These are phyloP conservation scores for Cataglyphis rosenhaueri DNA, from an alignment of 2,888 invertebrate species.

Conservation along the genomic window DNA sequence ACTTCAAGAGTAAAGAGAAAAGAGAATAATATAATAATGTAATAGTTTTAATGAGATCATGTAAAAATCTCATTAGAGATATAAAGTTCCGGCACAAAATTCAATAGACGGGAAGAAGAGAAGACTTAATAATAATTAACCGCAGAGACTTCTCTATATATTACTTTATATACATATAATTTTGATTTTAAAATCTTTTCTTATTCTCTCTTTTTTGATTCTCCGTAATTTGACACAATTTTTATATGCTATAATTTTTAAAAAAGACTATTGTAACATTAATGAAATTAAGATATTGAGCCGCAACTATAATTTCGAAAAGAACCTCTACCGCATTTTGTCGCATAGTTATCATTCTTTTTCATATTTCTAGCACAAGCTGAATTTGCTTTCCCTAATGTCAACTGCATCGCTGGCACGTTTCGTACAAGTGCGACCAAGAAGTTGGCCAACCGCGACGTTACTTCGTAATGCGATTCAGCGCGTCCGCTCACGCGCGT, in stretches of 20 bases:
- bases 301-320: neutral
- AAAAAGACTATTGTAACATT: neutral
- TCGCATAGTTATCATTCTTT: neutral
- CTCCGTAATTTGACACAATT: neutral
- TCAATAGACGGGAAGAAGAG: neutral
- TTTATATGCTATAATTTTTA: no score
- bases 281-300: neutral
- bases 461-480: conserved; percentile 40
- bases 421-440: conserved; percentile 31
- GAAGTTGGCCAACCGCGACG: conserved; percentile 32
- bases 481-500: conserved; percentile 29
- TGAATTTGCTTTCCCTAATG: neutral
- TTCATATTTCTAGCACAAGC: neutral
- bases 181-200: conserved; percentile 9
- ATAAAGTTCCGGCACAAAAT: neutral
- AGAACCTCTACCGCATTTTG: neutral
- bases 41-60: conserved; percentile 18
- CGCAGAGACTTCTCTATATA: neutral
- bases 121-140: conserved; percentile 38
- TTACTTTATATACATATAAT: neutral
- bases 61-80: conserved; percentile 10
- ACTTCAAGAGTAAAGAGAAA: neutral
- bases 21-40: neutral
- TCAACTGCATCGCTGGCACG: conserved; percentile 6
- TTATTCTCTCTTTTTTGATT: neutral